Conservation (phyloP, 2,113 vertebrate genomes). For the Oceanites oceanicus region DNA sequence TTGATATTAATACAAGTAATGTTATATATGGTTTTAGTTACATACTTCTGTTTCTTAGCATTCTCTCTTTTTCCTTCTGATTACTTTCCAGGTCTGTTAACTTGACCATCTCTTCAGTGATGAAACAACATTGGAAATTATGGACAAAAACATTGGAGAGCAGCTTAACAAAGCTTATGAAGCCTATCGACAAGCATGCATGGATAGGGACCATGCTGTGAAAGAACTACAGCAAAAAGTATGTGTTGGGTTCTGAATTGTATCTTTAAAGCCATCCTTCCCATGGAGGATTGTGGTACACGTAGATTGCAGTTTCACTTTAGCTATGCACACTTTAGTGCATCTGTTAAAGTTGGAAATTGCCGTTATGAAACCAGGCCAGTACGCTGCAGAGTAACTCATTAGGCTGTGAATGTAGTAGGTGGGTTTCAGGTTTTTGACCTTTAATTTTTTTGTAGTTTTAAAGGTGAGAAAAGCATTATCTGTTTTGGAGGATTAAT, state of each 20-base stretch:
- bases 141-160: constrained; percentile 96
- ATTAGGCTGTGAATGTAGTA: neutral
- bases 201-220: constrained; percentile 89
- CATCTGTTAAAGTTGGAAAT: neutral
- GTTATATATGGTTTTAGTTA: neutral
- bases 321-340: neutral
- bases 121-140: constrained; percentile 87
- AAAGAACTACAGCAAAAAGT: constrained; percentile 91
- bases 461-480: neutral
- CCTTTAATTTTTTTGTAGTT: neutral
- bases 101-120: constrained; percentile 80
- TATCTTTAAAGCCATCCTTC: neutral
- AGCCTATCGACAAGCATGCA: constrained; percentile 92
- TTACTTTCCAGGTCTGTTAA: constrained; percentile 67
- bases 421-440: neutral
- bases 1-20: neutral
- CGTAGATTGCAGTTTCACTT: constrained; percentile 10
- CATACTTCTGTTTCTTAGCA: neutral
- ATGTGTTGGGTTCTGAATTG: constrained; percentile 17
- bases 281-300: neutral
- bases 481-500: neutral
- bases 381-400: neutral
- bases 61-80: constrained; percentile 27
- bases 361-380: neutral
- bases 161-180: constrained; percentile 98